Conservation (phyloP, 2,797 vertebrate genomes). For the Rhincodon typus region DNA sequence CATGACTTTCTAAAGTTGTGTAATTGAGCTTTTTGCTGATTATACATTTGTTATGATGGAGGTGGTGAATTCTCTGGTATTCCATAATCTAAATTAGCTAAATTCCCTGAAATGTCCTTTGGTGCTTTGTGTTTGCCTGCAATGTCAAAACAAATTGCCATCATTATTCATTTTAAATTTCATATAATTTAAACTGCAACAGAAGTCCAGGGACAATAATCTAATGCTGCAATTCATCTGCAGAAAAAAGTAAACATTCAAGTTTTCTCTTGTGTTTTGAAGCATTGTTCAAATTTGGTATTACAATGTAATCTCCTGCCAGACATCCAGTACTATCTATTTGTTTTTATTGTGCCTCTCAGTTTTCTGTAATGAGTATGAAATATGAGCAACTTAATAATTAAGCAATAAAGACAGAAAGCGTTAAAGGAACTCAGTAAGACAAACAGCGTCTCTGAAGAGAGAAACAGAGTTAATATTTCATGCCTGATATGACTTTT, state of each 20-base stretch:
- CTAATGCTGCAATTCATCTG: background rate
- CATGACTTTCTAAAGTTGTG: background rate
- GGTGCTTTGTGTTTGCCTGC: background rate
- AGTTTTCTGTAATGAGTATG: background rate
- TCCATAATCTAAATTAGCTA: background rate
- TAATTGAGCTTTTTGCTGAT: background rate
- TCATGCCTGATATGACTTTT: too few species aligned
- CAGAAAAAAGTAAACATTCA: background rate
- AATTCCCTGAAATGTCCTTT: background rate
- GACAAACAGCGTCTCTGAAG: too few species aligned
- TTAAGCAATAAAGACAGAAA: too few species aligned
- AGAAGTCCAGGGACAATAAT: background rate
- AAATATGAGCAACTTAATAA: background rate
- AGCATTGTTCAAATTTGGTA: background rate
- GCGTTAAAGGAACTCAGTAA: too few species aligned
- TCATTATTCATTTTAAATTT: too few species aligned
- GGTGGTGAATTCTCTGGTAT: background rate
- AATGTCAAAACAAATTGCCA: background rate
- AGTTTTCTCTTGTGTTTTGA: background rate
- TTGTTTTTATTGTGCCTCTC: background rate
- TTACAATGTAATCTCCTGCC: background rate
- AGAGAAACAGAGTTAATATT: too few species aligned
- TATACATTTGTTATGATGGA: background rate
- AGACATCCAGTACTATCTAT: slow-evolving; percentile 5
- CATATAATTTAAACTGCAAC: background rate